Evolutionary conservation across 2,113 vertebrate genomes (phyloP).

Genomic region (human (Homo sapiens)): DNA sequence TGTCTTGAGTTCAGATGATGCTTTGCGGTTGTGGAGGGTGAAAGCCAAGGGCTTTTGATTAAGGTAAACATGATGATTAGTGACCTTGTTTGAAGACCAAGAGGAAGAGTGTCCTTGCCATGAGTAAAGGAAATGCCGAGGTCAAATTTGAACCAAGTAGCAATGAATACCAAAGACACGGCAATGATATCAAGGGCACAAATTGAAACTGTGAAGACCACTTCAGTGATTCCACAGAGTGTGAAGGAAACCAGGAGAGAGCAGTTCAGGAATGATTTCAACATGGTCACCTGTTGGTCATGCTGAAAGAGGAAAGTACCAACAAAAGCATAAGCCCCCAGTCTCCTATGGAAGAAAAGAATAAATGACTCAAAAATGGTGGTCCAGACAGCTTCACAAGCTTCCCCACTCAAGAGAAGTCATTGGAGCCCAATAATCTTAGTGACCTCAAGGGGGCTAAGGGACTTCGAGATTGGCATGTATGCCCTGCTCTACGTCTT

Average conservation of each 20-base stretch:
- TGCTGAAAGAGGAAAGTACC: slow-evolving; percentile 82
- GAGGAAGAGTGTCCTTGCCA: slow-evolving; percentile 92
- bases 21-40: slow-evolving; percentile 89
- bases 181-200: slow-evolving; percentile 81
- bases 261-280: slow-evolving; percentile 87
- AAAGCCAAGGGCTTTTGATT: slow-evolving; percentile 93
- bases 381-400: slow-evolving; percentile 87
- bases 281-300: slow-evolving; percentile 80
- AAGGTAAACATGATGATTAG: slow-evolving; percentile 96
- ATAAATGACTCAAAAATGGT: slow-evolving; percentile 79
- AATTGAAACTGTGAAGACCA: slow-evolving; percentile 85
- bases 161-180: slow-evolving; percentile 81
- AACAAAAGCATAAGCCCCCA: slow-evolving; percentile 89
- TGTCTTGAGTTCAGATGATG: slow-evolving; percentile 87
- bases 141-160: slow-evolving; percentile 91
- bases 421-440: slow-evolving; percentile 84
- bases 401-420: slow-evolving; percentile 89
- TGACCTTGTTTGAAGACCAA: slow-evolving; percentile 96
- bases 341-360: slow-evolving; percentile 82
- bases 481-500: slow-evolving; percentile 96
- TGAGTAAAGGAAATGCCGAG: slow-evolving; percentile 89
- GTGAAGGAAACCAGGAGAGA: slow-evolving; percentile 83
- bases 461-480: slow-evolving; percentile 97
- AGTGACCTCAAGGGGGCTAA: slow-evolving; percentile 90
- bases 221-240: slow-evolving; percentile 85